Evolutionary conservation across 2,797 vertebrate species (phyloP), one percentile per base, ranked within the genome.

Genomic region (Dryobates pubescens): DNA sequence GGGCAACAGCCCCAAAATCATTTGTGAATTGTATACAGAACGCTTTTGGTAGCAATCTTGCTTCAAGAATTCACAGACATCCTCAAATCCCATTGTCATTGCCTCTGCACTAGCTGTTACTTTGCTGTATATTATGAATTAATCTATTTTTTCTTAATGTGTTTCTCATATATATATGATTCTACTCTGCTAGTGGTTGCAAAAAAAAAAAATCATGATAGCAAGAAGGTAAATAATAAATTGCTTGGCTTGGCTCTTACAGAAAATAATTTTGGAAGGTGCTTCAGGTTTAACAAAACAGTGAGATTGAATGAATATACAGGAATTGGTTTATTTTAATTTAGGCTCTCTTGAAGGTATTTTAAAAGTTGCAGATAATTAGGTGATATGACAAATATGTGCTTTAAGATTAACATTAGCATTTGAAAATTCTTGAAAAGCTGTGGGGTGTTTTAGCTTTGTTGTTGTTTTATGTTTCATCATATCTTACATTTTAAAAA

Each of bases 11-110:
- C 88, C 80, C 41, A 90, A 94, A 92, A 78, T 88, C 72, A 95
- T 95, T 94, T 94, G 41, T 95, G 85, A 75, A 83, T 94, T 94
- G 80, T 95, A 63, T 32, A 90, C 54, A 81, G 72, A 92, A 67
- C 84, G 70, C 57, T 94, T 94, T 84, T 93, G 83, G 70, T 86
- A 91, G 45, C 70, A 86, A 41, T 94, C 74, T 92, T 83, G 38
- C 65, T 86, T 82, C 72, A 92, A 80, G 73, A 93, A 87, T 94
- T 89, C 77, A 77, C 6, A 77, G 49, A 29, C 27, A 68, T 77
- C 49, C n/a, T 92, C 58, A 75, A 51, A 74, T 93, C 32, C 89
- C 70, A 47, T 72, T 56, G 24, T 68, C 58, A 70, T 58, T 88
- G 9, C 30, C 23, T 94, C 83, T 86, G 17, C 32, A 59, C 6